phyloP scores from a whole-genome alignment of 1,140 invertebrate species.

The Coptotermes formosanus region DNA sequence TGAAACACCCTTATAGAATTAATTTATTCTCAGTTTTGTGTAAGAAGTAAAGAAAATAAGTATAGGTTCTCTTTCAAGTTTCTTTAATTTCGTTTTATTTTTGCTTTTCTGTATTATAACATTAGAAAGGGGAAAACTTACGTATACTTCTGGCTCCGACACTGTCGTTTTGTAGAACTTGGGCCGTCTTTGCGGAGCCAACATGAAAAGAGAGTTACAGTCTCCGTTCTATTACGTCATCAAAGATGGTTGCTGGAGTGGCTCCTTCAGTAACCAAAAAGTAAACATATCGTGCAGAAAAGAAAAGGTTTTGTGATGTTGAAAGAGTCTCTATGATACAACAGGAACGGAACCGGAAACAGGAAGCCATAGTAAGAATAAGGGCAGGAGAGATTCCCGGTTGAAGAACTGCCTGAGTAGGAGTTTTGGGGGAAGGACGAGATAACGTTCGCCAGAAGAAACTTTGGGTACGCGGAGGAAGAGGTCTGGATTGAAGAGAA shows the following conservation, averaged over 20 bases:
- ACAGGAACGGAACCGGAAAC: conserved; percentile 10
- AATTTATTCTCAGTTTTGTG: no score
- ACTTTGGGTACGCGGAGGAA: not conserved
- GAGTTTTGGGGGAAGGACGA: not conserved
- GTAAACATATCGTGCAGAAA: not conserved
- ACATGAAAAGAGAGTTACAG: not conserved
- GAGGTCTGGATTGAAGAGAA: not conserved
- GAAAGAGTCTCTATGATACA: not conserved
- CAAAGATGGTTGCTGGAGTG: not conserved
- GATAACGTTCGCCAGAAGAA: not conserved
- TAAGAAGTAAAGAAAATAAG: no score
- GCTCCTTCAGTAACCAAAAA: not conserved
- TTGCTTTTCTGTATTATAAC: not conserved
- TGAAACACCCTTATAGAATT: no score
- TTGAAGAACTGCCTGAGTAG: not conserved
- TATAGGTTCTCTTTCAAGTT: not conserved
- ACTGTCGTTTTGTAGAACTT: not conserved
- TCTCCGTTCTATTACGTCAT: not conserved
- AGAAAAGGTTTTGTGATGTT: not conserved
- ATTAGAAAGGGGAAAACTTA: not conserved
- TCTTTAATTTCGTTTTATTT: not conserved
- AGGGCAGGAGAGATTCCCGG: not conserved
- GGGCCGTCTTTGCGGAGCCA: not conserved
- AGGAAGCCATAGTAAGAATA: not conserved
- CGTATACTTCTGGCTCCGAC: not conserved